Evolutionary conservation across 2,888 invertebrate genomes (phyloP), one percentile per base, ranked within the genome.

Genomic region (Agonopterix heracliana): DNA sequence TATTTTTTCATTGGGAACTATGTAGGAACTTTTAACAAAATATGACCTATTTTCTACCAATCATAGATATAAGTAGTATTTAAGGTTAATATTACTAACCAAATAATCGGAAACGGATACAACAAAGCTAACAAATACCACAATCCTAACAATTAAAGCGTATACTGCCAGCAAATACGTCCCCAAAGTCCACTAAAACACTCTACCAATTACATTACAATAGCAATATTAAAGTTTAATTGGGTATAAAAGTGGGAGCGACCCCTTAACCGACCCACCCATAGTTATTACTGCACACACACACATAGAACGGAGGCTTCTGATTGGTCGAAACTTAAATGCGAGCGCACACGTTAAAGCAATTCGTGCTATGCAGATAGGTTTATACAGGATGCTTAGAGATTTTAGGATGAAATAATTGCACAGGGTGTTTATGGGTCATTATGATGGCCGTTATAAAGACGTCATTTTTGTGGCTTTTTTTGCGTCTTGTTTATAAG

Each of bases 361-460:
- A 59, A 69, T 71, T 73, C 71, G 66, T 68, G 63, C 74, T 74
- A 76, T 75, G 74, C 72, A 70, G 72, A 74, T 74, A 60, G 49
- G 9, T 41, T 41, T 41, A 9, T 73, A 80, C 68, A 76, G 78
- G 64, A 0, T 71, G 74, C 3, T 55, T 56, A 36, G 3, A 26
- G 26, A 26, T 26, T 7, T 26, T 26, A 26, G 26, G 26, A 26
- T 26, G 26, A 26, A 26, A 26, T 26, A 26, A 26, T 26, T 26
- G 26, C 1, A 26, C 26, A 26, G 26, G 26, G 26, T 26, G 26
- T 26, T 26, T 26, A 26, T 26, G 26, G 26, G 26, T 26, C 26
- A 7, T 26, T 26, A 5, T 3, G 26, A 26, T 26, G 26, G 26
- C 5, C 26, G 26, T 26, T 26, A 5, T 26, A 26, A 26, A 26